phyloP scores from a whole-genome alignment of 2,888 invertebrate species.

The Phalangium opilio region DNA sequence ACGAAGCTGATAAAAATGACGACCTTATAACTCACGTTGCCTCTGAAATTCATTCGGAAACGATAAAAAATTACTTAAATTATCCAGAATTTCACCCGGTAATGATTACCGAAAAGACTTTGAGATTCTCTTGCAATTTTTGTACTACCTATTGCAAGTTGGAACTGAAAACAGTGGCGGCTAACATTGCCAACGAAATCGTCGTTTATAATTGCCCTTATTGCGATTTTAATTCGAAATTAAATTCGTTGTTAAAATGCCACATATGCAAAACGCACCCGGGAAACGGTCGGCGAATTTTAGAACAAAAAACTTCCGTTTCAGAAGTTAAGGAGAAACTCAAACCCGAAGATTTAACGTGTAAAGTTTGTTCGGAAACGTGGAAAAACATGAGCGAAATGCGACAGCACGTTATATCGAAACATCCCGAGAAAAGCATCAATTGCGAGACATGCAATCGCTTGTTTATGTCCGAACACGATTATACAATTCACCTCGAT shows the following conservation, averaged over 20 bases:
- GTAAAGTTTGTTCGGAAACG: no score
- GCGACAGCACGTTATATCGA: no score
- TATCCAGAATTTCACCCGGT: conserved; percentile 5
- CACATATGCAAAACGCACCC: background rate
- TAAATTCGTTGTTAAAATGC: background rate
- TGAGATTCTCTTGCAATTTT: conserved; percentile 9
- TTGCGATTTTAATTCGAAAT: no score
- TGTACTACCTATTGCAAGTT: conserved; percentile 5
- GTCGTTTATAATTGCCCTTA: background rate
- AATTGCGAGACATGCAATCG: no score
- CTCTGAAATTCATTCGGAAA: conserved; percentile 18
- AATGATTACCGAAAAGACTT: conserved; percentile 8
- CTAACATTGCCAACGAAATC: background rate
- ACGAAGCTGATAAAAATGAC: conserved; percentile 20
- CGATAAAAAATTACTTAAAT: background rate
- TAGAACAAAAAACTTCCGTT: no score
- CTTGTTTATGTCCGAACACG: no score
- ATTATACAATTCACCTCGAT: no score
- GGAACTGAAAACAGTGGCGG: background rate
- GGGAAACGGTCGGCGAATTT: background rate
- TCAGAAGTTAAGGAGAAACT: no score
- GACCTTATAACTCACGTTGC: conserved; percentile 25
- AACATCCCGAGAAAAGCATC: no score
- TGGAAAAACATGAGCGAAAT: no score
- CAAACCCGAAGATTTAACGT: no score